Base-by-base conservation (phyloP, 2,113 vertebrate genomes). In the Actenoides lindsayi region DNA sequence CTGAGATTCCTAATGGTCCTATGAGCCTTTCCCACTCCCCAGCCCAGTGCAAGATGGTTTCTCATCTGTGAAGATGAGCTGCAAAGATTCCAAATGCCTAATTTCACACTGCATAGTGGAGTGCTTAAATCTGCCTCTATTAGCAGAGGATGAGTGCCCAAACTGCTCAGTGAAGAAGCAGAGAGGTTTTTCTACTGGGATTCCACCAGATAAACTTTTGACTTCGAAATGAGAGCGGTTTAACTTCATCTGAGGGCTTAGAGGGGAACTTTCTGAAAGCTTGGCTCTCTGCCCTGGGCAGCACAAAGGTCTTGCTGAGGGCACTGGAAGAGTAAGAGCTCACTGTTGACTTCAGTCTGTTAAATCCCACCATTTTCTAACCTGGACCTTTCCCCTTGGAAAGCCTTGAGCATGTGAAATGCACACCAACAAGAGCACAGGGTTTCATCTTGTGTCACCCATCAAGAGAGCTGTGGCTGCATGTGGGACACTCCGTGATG, bases 341-440 rank as follows among this genome's bases (percentile, higher is more conserved):
- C 1, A 0, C 53, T 31, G 16, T 7, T 42, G 71, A 44, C 48
- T 56, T 79, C 65, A 31, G 10, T 21, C 10, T 4, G 4, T 30
- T 17, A 20, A 12, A 41, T 1, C 2, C 1, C 31, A 20, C 11
- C 4, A 1, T 31, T 24, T 59, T 27, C 54, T 53, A 13, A 44
- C 25, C 16, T 3, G 13, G 31, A 39, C 9, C 18, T 30, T 35
- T 37, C 13, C 51, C 15, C 15, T 33, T 11, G 48, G 53, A 37
- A 51, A 56, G 14, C 14, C 74, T n/a, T 1, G 28, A 59, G 39
- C 1, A 2, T 48, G 39, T 35, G 13, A 76, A 60, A 69, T 0
- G 21, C n/a, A 42, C 21, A 2, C 11, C 9, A 12, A 13, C 9
- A 12, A 13, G 14, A 79, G 15, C 35, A 13, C 30, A 24, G 39